Base-by-base conservation (phyloP, 2,797 vertebrate genomes). In the Trematomus bernacchii region DNA sequence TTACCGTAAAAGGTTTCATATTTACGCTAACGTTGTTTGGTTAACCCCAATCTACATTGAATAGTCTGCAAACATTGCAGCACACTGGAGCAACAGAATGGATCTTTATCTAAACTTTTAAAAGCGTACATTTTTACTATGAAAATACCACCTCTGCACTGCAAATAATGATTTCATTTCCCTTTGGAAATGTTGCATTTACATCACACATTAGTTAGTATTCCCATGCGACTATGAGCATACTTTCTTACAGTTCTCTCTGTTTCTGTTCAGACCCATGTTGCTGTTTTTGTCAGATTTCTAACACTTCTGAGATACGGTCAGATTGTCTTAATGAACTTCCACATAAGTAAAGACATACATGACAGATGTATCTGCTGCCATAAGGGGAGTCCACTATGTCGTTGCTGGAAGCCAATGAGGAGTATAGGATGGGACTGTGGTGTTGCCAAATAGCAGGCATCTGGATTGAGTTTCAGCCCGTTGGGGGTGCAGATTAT, bases 401-500 rank as follows among this genome's bases (percentile, higher is more conserved):
- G 80, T 47, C 73, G 37, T 71, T 50, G 37, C 54, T 75, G 57
- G 68, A 77, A 77, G 72, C 76, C 51, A 40, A 54, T 70, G 58
- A 33, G 65, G 66, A 71, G 72, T 69, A 77, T 66, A 76, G 79
- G 80, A 85, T 84, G 79, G 89, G 79, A 86, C 79, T 18, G 61
- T 30, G 70, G 83, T 83, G 82, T 92, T 93, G 85, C 87, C 91
- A 89, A 91, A 90, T 75, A 89, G 73, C 69, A 87, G 83, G 82
- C 93, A 95, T 95, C 93, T 94, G 94, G 92, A 89, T 92, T 76
- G 71, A 93, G 89, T 94, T 94, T 90, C 79, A 84, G 33, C 79
- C 75, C 43, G 30, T 80, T 88, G 86, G 78, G 89, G 73, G 83
- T 87, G 89, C 92, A 93, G 91, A 92, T 90, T 87, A 88, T 72